Evolutionary conservation across 2,113 vertebrate species (phyloP).

Genomic region (Caloenas nicobarica): DNA sequence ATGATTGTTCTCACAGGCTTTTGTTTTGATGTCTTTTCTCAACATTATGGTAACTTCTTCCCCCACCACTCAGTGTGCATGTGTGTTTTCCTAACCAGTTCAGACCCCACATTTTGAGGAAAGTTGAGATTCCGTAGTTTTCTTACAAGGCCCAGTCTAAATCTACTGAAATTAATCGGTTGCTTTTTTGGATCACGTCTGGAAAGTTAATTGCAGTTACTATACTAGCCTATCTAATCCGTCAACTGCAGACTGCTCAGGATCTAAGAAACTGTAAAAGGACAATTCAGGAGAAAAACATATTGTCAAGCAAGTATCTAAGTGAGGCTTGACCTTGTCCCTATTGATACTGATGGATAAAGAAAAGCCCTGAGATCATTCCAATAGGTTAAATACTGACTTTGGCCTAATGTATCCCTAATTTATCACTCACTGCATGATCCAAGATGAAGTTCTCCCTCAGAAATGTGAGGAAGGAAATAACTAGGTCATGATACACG

Average conservation of each 20-base stretch:
- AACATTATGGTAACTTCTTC: background rate
- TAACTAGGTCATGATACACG: constrained; percentile 46
- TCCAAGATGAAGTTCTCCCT: constrained; percentile 38
- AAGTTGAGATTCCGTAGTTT: background rate
- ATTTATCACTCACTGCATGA: background rate
- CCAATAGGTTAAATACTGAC: background rate
- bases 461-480: constrained; percentile 45
- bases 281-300: background rate
- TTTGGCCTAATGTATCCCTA: background rate
- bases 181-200: background rate
- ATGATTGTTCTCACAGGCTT: background rate
- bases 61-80: background rate
- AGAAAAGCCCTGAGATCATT: background rate
- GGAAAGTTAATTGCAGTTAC: background rate
- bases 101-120: background rate
- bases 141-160: background rate
- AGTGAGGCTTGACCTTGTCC: background rate
- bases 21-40: background rate
- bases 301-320: background rate
- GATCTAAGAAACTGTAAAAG: background rate
- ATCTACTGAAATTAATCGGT: background rate
- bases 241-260: background rate
- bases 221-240: background rate
- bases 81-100: background rate
- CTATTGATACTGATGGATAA: background rate